Evolutionary conservation across 2,888 invertebrate genomes (phyloP), one percentile per base, ranked within the genome.

Genomic region (Panzeria rudis): DNA sequence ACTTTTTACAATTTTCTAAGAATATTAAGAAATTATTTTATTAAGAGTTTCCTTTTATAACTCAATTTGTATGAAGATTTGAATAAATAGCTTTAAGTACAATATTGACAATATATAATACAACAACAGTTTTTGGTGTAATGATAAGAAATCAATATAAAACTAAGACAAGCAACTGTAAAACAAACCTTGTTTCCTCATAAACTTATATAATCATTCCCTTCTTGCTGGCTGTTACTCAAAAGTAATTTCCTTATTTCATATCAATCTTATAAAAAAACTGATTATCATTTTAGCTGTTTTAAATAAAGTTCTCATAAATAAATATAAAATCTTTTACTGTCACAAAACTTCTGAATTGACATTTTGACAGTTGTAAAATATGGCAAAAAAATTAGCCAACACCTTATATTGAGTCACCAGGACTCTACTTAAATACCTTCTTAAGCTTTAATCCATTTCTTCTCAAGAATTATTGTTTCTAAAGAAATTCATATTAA

Each of bases 291-390:
- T 56, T 66, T 41, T 3, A 47, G 2, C 47, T 32, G 35, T 3
- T 35, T 69, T 9, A 56, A 52, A 52, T 52, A 52, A 41, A 64
- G 15, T 38, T 11, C 32, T 54, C 41, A 77, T 13, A 68, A 50
- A 13, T 78, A 13, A 32, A 66, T 61, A 20, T 29, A 38, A 52
- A 41, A 52, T 62, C 38, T 5, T 20, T 78, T 15, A 41, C 29
- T 52, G 61, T 52, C 41, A 78, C 29, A 78, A 62, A 50, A 50
- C 20, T 23, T 41, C 4, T 59, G 11, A 29, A 29, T 7, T 78
- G 78, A 71, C 61, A 71, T 23, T 52, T 78, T 71, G 78, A 78
- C 78, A 78, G 59, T 35, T 50, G 38, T 23, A 50, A 69, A 78
- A 69, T 50, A 23, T 15, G 29, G n/a, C 25, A 32, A 29, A 35